Percentiles rank a stretch among this genome's conserved stretches.
These are phyloP conservation scores for Gasterosteus nipponicus DNA, from an alignment of 2,113 vertebrate species.

Conservation along the genomic window DNA sequence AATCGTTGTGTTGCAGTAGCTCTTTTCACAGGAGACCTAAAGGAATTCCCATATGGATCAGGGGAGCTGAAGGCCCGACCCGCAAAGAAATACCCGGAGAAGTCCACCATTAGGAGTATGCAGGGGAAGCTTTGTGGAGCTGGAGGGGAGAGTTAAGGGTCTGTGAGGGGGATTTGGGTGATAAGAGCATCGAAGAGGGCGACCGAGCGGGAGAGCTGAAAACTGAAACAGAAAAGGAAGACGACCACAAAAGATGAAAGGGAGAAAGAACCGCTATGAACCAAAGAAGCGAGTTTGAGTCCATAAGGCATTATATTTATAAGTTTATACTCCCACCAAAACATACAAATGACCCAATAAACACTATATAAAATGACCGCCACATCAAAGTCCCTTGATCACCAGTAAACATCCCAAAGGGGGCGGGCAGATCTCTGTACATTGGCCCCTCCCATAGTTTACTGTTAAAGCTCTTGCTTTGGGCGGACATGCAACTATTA, in stretches of 20 bases:
- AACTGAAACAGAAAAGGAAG: not conserved
- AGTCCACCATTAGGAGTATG: conserved; percentile 34
- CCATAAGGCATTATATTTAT: not conserved
- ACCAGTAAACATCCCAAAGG: too few species aligned
- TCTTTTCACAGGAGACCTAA: conserved; percentile 46
- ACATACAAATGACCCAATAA: not conserved
- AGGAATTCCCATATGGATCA: conserved; percentile 52
- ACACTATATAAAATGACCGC: not conserved
- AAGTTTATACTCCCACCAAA: not conserved
- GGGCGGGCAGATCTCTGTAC: not conserved
- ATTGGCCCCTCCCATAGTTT: not conserved
- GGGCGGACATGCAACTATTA: not conserved
- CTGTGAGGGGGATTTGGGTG: conserved; percentile 24
- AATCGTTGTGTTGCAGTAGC: conserved; percentile 47
- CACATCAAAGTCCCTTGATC: not conserved
- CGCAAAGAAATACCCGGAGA: conserved; percentile 39
- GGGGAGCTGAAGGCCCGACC: conserved; percentile 26
- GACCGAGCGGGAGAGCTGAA: conserved; percentile 11
- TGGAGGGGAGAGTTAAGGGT: conserved; percentile 35
- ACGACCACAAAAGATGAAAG: not conserved
- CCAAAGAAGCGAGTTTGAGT: not conserved
- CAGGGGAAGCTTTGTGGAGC: conserved; percentile 20
- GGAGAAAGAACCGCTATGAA: conserved; percentile 2
- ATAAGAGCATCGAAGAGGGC: conserved; percentile 43
- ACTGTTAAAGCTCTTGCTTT: not conserved